A percentile compares a stretch with the other conserved stretches of the same genome.
phyloP scores from a whole-genome alignment of 2,888 invertebrate species.

The Platynereis dumerilii region DNA sequence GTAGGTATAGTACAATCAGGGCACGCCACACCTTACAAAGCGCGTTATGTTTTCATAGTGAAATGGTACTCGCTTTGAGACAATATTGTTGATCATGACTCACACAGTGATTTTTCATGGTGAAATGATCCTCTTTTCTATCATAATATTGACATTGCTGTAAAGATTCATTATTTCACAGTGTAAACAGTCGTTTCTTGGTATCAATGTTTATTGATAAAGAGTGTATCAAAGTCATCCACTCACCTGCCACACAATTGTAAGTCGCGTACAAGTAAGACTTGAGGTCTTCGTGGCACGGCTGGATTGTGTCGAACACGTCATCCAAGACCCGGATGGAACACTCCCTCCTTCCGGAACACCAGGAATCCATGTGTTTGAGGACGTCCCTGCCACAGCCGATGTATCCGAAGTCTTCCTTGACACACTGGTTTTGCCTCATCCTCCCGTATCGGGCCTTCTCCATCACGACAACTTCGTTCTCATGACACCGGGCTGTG shows the following conservation, averaged over 20 bases:
- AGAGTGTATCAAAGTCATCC: no score
- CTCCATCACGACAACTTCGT: neutral
- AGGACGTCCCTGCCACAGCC: constrained; percentile 2
- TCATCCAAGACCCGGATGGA: constrained; percentile 1
- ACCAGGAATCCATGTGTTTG: constrained; percentile 1
- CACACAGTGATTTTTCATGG: no score
- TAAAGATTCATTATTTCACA: no score
- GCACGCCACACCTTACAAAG: no score
- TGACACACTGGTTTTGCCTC: neutral
- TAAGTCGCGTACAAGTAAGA: neutral
- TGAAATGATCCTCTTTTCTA: no score
- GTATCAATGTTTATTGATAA: no score
- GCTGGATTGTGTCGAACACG: neutral
- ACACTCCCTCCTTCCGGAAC: constrained; percentile 1
- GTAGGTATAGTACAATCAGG: no score
- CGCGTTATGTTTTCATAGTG: no score
- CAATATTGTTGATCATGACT: no score
- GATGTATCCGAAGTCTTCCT: constrained; percentile 6
- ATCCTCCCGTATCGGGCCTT: neutral
- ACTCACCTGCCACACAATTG: neutral
- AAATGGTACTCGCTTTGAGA: no score
- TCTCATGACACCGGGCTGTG: neutral
- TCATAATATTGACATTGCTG: no score
- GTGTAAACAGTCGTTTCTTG: no score
- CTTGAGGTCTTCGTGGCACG: constrained; percentile 1